Base-by-base conservation (phyloP, 2,113 vertebrate species). In the Halichoeres trimaculatus region DNA sequence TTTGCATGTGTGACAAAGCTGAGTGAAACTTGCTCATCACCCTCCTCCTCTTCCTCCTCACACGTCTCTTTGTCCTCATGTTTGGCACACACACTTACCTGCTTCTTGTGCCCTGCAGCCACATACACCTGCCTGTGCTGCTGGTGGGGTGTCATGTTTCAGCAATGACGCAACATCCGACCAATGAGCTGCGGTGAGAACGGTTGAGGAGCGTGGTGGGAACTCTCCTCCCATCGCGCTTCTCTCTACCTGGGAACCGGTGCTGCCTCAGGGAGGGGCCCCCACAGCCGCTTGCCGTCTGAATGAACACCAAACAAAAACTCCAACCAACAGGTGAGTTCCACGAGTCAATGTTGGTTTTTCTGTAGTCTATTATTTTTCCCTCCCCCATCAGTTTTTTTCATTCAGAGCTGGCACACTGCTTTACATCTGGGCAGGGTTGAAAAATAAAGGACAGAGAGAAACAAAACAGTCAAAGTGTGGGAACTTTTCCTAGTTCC, bases 171-270 rank as follows among this genome's bases (percentile, higher is more conserved):
- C 81, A 88, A 91, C 76, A 70, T 86, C 64, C 80, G n/a, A 69
- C 90, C 93, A 93, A 94, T 94, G 78, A 85, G 89, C 91, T 86
- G 77, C 70, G 88, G 92, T 93, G 93, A 93, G 92, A 95, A 94
- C 92, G 83, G 88, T 90, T 85, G 90, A 86, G 75, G 74, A 92
- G 89, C 81, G 90, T 92, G 95, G 94, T 95, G 95, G 93, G 95
- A 95, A 95, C 84, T 95, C 95, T 95, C 94, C 95, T 93, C 95
- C 95, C 94, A 83, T 92, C 84, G 64, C 78, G 60, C 56, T 80
- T 91, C 84, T 81, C 65, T 84, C 82, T 91, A 94, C 92, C 93
- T 94, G 93, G 88, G 89, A 92, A 91, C 91, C 89, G 66, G 84
- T 82, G 80, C 81, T 83, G 84, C 88, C 91, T 91, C 63, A 85